Evolutionary conservation across 2,113 vertebrate genomes (phyloP).

Genomic region (Oryzias curvinotus): DNA sequence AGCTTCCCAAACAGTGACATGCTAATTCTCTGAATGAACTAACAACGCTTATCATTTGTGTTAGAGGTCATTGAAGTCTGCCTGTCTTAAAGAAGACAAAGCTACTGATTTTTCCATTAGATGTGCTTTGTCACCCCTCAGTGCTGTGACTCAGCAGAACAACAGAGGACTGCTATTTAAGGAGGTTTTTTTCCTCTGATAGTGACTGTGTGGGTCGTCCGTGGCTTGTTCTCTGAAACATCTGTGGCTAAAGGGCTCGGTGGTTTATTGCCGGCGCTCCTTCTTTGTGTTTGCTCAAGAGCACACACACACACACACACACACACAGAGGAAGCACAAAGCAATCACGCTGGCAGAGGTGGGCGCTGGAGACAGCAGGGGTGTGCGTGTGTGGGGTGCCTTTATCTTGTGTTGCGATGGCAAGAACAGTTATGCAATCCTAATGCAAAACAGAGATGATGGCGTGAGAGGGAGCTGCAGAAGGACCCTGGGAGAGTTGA

Average conservation of each 20-base stretch:
- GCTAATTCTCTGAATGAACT: slow-evolving; percentile 18
- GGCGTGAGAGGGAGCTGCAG: slow-evolving; percentile 21
- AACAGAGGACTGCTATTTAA: slow-evolving; percentile 27
- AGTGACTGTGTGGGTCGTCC: slow-evolving; percentile 40
- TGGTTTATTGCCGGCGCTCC: slow-evolving; percentile 20
- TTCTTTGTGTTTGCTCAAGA: slow-evolving; percentile 31
- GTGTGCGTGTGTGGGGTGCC: not conserved
- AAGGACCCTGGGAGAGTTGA: slow-evolving; percentile 65
- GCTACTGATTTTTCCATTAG: slow-evolving; percentile 16
- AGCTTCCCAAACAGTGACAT: not conserved
- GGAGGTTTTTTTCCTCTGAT: slow-evolving; percentile 37
- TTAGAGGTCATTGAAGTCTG: slow-evolving; percentile 8
- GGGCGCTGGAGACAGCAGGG: slow-evolving; percentile 29
- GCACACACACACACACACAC: slow-evolving; percentile 1
- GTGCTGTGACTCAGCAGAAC: slow-evolving; percentile 30
- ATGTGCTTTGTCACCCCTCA: slow-evolving; percentile 20
- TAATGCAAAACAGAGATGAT: slow-evolving; percentile 45
- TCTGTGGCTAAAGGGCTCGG: slow-evolving; percentile 36
- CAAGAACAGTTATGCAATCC: slow-evolving; percentile 66
- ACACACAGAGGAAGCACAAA: slow-evolving; percentile 28
- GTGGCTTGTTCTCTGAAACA: slow-evolving; percentile 48
- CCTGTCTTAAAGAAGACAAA: slow-evolving; percentile 9
- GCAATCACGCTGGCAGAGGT: slow-evolving; percentile 24
- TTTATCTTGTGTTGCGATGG: slow-evolving; percentile 61
- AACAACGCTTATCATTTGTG: slow-evolving; percentile 3